Conservation (phyloP, 1,140 invertebrate species). For the Chironomus striatipennis region DNA sequence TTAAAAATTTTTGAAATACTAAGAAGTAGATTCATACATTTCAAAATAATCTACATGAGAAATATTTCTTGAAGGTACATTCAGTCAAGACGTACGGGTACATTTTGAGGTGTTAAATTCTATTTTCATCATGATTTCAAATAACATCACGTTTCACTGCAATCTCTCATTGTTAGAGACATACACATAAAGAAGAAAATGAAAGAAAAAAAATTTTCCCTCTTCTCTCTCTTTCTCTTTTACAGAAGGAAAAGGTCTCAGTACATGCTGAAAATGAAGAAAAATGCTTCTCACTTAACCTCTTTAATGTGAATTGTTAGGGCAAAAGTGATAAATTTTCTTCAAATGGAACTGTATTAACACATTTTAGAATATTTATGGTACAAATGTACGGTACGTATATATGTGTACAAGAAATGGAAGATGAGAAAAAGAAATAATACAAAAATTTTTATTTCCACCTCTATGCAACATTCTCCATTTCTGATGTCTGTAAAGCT, state of each 20-base stretch:
- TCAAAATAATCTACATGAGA: no score
- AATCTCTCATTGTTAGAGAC: background rate
- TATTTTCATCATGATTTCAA: constrained; percentile 4
- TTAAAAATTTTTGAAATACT: no score
- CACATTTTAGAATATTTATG: background rate
- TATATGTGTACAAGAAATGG: background rate
- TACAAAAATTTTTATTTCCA: background rate
- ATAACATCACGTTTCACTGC: constrained; percentile 19
- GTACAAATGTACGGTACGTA: background rate
- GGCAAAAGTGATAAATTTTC: constrained; percentile 19
- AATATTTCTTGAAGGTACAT: no score
- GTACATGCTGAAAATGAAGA: constrained; percentile 12
- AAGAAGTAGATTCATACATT: no score
- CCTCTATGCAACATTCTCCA: background rate
- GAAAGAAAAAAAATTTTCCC: background rate
- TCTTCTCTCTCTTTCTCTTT: no score
- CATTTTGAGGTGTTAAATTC: no score
- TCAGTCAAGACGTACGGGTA: no score
- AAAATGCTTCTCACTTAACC: constrained; percentile 2
- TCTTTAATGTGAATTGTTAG: constrained; percentile 20
- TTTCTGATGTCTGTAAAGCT: background rate
- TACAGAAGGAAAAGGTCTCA: background rate
- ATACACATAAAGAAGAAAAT: background rate
- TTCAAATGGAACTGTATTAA: constrained; percentile 10
- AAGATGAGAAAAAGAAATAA: background rate